Evolutionary conservation across 2,888 invertebrate species (phyloP).

Genomic region (Diplazon laetatorius): DNA sequence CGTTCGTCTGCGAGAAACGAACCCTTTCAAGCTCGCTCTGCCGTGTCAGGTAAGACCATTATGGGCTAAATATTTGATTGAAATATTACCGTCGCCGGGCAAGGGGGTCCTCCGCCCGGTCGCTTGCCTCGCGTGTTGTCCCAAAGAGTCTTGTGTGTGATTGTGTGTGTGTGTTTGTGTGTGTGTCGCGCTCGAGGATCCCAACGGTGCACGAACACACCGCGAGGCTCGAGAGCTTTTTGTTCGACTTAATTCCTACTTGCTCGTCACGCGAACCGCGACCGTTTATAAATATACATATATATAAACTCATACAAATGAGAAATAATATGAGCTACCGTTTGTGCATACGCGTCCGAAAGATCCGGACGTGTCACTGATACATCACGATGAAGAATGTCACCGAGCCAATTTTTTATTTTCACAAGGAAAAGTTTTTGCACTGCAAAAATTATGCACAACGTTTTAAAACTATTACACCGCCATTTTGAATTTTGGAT

Average conservation of each 20-base stretch:
- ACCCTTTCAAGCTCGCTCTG: conserved; percentile 70
- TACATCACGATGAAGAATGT: conserved; percentile 20
- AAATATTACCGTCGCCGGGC: conserved; percentile 73
- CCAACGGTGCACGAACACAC: conserved; percentile 59
- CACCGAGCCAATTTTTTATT: conserved; percentile 6
- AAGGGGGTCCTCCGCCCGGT: conserved; percentile 16
- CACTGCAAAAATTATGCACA: too few relatives aligned
- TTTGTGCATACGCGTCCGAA: background rate
- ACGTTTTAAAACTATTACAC: too few relatives aligned
- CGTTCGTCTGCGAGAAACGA: conserved; percentile 47
- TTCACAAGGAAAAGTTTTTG: background rate
- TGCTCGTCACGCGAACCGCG: conserved; percentile 56
- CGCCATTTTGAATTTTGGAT: too few relatives aligned
- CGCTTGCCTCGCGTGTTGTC: conserved; percentile 74
- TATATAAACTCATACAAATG: too few relatives aligned
- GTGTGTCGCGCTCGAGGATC: conserved; percentile 63
- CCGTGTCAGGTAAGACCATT: conserved; percentile 74
- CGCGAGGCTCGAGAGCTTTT: conserved; percentile 61
- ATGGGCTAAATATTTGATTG: conserved; percentile 78
- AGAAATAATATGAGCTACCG: conserved; percentile 7
- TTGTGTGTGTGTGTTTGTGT: too few relatives aligned
- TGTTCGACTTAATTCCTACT: conserved; percentile 62
- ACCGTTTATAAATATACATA: conserved; percentile 7
- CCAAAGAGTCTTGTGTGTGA: too few relatives aligned
- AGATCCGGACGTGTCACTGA: conserved; percentile 5